Conservation (phyloP, 2,888 invertebrate species). For the Himalopsyche kuldschensis region DNA sequence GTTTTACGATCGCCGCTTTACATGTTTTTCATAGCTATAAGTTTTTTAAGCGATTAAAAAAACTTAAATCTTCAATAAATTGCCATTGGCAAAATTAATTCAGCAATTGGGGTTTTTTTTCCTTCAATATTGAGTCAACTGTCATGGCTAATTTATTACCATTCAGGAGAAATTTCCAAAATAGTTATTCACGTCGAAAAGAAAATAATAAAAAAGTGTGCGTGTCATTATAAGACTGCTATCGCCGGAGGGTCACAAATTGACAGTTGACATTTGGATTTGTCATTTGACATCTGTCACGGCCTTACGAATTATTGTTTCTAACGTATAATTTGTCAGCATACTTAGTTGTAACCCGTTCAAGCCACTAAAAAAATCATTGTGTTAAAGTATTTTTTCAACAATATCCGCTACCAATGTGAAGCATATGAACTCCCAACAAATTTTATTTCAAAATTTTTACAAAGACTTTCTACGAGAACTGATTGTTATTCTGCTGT, state of each 20-base stretch:
- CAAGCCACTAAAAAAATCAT: neutral
- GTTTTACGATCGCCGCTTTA: too few relatives aligned
- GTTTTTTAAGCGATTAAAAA: too few relatives aligned
- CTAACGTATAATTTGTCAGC: neutral
- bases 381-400: too few relatives aligned
- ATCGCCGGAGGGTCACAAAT: conserved; percentile 22
- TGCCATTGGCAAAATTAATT: neutral
- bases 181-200: neutral
- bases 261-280: conserved; percentile 35
- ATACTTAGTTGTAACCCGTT: neutral
- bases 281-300: conserved; percentile 34
- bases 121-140: neutral
- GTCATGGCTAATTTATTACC: neutral
- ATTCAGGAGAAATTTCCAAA: neutral
- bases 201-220: neutral
- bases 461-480: too few relatives aligned
- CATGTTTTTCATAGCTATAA: too few relatives aligned
- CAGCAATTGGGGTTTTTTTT: neutral
- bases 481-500: too few relatives aligned
- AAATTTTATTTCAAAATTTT: too few relatives aligned
- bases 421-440: too few relatives aligned
- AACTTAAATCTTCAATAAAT: neutral
- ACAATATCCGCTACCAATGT: too few relatives aligned
- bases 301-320: neutral
- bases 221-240: neutral